Evolutionary conservation across 2,888 invertebrate genomes (phyloP).

Genomic region (Bombyx huttoni): DNA sequence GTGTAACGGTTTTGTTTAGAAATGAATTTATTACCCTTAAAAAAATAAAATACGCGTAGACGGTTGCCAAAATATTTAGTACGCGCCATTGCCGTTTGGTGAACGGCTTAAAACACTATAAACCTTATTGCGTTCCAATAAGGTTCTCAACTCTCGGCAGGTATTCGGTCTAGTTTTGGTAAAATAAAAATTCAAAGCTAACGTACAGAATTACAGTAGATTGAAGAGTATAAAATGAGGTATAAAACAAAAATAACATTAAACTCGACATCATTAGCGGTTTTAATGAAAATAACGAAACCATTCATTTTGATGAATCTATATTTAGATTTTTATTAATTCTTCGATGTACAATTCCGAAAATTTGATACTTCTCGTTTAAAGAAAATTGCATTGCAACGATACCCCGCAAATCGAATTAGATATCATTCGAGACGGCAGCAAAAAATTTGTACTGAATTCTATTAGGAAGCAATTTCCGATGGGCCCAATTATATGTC

Average conservation of each 20-base stretch:
- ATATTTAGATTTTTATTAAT: too few species aligned
- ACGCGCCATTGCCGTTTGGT: neutral
- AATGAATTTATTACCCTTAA: slow-evolving; percentile 2
- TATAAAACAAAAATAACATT: neutral
- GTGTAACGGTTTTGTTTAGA: slow-evolving; percentile 1
- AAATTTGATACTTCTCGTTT: too few species aligned
- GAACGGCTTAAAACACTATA: neutral
- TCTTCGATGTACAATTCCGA: too few species aligned
- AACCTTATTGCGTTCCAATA: neutral
- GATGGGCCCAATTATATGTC: too few species aligned
- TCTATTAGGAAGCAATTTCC: too few species aligned
- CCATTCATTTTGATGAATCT: neutral
- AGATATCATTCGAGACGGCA: too few species aligned
- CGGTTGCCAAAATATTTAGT: neutral
- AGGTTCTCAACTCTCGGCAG: neutral
- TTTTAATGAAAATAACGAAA: neutral
- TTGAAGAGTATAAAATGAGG: neutral
- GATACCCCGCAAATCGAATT: too few species aligned
- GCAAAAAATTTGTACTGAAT: too few species aligned
- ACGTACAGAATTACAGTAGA: neutral
- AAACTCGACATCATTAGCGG: neutral
- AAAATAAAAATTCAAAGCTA: neutral
- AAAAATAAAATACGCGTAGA: slow-evolving; percentile 1
- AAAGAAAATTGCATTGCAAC: too few species aligned
- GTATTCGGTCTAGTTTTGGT: neutral